A percentile compares a stretch with the other conserved stretches of the same genome.
phyloP scores from a whole-genome alignment of 2,888 invertebrate genomes.

The Caenorhabditis wallacei region DNA sequence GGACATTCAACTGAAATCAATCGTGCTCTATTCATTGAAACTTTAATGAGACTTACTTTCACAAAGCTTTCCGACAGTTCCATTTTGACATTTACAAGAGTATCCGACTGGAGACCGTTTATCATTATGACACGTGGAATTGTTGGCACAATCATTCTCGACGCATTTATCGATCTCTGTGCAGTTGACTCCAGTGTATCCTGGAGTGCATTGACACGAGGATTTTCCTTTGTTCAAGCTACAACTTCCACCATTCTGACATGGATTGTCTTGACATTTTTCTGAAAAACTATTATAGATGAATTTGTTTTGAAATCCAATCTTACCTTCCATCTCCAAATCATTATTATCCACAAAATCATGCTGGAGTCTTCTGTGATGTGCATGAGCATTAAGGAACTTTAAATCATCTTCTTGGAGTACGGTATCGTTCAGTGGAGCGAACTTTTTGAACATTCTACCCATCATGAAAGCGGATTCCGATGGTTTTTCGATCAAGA shows the following conservation, averaged over 20 bases:
- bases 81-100: conserved; percentile 66
- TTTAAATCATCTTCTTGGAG: conserved; percentile 61
- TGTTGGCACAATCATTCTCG: conserved; percentile 58
- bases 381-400: conserved; percentile 68
- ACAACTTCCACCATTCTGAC: conserved; percentile 64
- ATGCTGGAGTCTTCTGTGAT: conserved; percentile 65
- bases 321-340: conserved; percentile 59
- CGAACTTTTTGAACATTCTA: conserved; percentile 68
- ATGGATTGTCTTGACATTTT: conserved; percentile 64
- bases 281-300: conserved; percentile 41
- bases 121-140: conserved; percentile 67
- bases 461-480: conserved; percentile 51
- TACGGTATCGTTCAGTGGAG: conserved; percentile 57
- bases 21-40: neutral
- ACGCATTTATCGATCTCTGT: conserved; percentile 64
- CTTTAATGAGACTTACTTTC: conserved; percentile 51
- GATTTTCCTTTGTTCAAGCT: conserved; percentile 50
- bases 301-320: neutral
- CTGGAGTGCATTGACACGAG: conserved; percentile 55
- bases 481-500: conserved; percentile 42
- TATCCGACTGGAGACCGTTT: conserved; percentile 54
- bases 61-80: conserved; percentile 68
- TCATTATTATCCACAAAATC: conserved; percentile 71
- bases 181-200: conserved; percentile 61
- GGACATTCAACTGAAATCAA: conserved; percentile 66